Base-by-base conservation (phyloP, 2,888 invertebrate genomes). In the Tachina grossa region DNA sequence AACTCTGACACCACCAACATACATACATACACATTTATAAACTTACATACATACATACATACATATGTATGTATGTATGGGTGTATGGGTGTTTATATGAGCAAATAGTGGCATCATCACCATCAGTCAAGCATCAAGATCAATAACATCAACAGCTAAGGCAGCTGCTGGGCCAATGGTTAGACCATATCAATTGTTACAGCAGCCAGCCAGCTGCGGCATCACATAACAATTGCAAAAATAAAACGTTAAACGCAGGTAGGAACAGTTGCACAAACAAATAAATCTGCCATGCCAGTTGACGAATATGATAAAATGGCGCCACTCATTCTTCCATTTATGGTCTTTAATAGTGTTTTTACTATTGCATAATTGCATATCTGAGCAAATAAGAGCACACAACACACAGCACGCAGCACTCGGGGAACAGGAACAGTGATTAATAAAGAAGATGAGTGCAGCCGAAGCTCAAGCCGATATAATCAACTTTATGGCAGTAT, bases 281-380 rank as follows among this genome's bases (percentile, higher is more conserved):
- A 74, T 79, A 83, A 83, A 80, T 83, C 83, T 72, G 66, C 76
- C 79, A 77, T 72, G 66, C 76, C 79, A 77, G 66, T 63, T 85
- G 71, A 61, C 83, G 76, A 68, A 83, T 80, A 80, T 49, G 63
- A 76, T 61, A 83, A 85, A 83, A 83, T 85, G 85, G 85, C 85
- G 85, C 85, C 85, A 85, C 79, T 85, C 83, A 85, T 85, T 85
- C 83, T 83, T 85, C 85, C 83, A 83, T 85, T 85, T 85, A 85
- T 85, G 83, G 77, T 31, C 53, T 85, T 72, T 43, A 76, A 65
- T 72, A 72, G 85, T 79, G 71, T 85, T 83, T 79, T 39, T 72
- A 49, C 69, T 79, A 68, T 76, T 83, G 65, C 71, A 78, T 83
- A 80, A 79, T 79, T 83, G 80, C 66, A 72, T 72, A 61, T 69